Evolutionary conservation across 2,113 vertebrate genomes (phyloP), one percentile per base, ranked within the genome.

Genomic region (Propithecus coquereli): DNA sequence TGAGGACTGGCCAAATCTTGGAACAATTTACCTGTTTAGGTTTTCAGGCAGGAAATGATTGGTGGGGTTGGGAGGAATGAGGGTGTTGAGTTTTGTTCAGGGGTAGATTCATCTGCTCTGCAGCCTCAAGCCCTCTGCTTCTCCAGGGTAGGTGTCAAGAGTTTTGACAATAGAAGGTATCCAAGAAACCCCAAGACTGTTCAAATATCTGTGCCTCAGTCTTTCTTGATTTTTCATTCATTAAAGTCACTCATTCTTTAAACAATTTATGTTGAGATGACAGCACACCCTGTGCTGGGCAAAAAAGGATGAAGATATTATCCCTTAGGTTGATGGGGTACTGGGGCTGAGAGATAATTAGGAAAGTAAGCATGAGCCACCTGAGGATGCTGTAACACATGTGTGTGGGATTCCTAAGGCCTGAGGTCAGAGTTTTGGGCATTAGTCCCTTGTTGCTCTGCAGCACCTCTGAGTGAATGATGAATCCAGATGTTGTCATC

Each of bases 211-310:
- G 18, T 71, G 27, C 43, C 47, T 43, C 18, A 32, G 8, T 57
- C 80, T 86, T 92, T 80, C 30, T 94, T 70, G 16, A 63, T 71
- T 73, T 92, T 85, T 91, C 25, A 84, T 79, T 88, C 66, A 57
- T 47, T 81, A 47, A 93, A 91, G 18, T 63, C 0, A 70, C 40
- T 88, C 7, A 70, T 86, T 80, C 18, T 85, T 80, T 91, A 91
- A 71, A 22, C 6, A 82, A 30, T 16, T 61, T 27, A 27, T 85
- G 57, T 40, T 76, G 45, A 84, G 57, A 32, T 79, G 54, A n/a
- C 34, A 73, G 37, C 34, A 57, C 43, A 70, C 1, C 8, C 43
- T 65, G 10, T 65, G 9, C 9, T 66, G 22, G 14, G 20, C 30
- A 87, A 87, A 87, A 66, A 25, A 59, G 22, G 12, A 90, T 71